phyloP scores from a whole-genome alignment of 2,797 vertebrate genomes.

The Pseudopleuronectes americanus region DNA sequence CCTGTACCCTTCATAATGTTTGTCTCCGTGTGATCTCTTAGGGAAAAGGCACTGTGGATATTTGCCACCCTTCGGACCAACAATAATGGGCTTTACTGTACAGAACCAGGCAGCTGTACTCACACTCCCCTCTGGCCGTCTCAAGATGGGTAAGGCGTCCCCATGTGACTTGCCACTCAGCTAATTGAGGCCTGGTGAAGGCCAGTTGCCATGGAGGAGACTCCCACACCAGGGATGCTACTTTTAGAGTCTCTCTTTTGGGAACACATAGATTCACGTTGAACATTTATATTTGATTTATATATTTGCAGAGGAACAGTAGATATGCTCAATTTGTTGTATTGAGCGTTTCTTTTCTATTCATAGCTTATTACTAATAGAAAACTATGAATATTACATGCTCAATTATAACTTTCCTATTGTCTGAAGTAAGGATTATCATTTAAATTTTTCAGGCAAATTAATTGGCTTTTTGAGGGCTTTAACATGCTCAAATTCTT shows the following conservation, averaged over 20 bases:
- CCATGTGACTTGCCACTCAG: conserved; percentile 61
- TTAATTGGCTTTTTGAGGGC: too few species aligned
- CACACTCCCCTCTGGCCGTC: conserved; percentile 27
- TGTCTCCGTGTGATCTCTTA: conserved; percentile 56
- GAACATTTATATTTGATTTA: conserved; percentile 45
- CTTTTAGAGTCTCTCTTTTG: conserved; percentile 68
- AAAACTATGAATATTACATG: neutral
- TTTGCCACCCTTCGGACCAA: conserved; percentile 58
- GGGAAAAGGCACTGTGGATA: conserved; percentile 66
- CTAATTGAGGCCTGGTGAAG: conserved; percentile 75
- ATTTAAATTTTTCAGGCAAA: too few species aligned
- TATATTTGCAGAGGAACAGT: conserved; percentile 10
- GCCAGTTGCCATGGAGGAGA: conserved; percentile 71
- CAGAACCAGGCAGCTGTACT: conserved; percentile 34
- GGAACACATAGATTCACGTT: conserved; percentile 39
- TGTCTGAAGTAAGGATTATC: neutral
- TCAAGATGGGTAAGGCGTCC: conserved; percentile 54
- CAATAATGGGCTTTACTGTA: conserved; percentile 47
- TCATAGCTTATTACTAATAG: neutral
- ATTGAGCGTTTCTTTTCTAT: neutral
- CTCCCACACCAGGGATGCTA: conserved; percentile 64
- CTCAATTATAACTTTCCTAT: neutral
- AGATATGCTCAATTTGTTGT: neutral
- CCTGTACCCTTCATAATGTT: conserved; percentile 75
- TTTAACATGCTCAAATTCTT: too few species aligned